phyloP scores from a whole-genome alignment of 2,797 vertebrate species.

The Sebastes hubbsi region DNA sequence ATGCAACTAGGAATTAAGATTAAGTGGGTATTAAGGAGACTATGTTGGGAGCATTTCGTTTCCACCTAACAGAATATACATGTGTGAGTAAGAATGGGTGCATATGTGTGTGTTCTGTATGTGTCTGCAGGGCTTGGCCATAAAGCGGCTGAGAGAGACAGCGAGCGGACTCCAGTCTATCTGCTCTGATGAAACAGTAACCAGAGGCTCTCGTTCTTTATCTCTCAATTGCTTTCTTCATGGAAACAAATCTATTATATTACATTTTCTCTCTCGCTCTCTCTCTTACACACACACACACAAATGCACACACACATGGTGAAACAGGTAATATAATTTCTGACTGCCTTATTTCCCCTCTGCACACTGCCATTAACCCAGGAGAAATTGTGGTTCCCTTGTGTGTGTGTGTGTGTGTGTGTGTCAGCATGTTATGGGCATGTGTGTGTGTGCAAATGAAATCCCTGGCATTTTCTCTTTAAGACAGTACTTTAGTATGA shows the following conservation, averaged over 20 bases:
- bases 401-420: neutral
- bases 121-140: neutral
- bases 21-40: neutral
- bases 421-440: neutral
- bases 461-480: neutral
- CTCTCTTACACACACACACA: neutral
- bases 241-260: constrained; percentile 61
- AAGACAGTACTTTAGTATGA: neutral
- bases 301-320: neutral
- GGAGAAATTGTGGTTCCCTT: constrained; percentile 4
- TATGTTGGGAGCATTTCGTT: neutral
- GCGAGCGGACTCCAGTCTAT: constrained; percentile 12
- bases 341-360: constrained; percentile 34
- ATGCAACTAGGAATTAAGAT: neutral
- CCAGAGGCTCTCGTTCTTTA: constrained; percentile 41
- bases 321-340: constrained; percentile 28
- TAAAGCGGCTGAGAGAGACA: constrained; percentile 27
- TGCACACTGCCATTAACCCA: constrained; percentile 3
- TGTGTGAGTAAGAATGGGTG: neutral
- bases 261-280: constrained; percentile 28
- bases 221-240: constrained; percentile 38
- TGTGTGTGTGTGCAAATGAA: neutral
- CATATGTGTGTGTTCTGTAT: neutral
- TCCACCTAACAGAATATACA: neutral
- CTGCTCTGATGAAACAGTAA: constrained; percentile 51